Conservation (phyloP, 2,113 vertebrate genomes). For the Lepus timidus region DNA sequence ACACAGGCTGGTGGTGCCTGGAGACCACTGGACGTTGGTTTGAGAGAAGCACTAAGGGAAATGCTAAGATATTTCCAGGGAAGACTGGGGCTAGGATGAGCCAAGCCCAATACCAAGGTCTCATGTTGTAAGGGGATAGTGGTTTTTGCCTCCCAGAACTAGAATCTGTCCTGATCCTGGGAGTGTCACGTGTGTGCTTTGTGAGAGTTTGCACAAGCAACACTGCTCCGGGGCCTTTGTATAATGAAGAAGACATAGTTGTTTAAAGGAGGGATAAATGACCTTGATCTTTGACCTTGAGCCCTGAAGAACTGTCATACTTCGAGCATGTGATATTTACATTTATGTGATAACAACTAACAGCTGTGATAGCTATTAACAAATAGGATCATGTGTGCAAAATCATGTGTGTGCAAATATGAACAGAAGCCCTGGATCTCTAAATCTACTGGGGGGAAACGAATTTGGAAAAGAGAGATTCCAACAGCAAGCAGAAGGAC, state of each 20-base stretch:
- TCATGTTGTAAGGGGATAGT: neutral
- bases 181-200: fast-evolving
- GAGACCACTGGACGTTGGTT: neutral
- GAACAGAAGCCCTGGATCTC: neutral
- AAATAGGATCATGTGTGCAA: neutral
- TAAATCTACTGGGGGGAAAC: neutral
- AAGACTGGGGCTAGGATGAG: neutral
- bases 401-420: neutral
- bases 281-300: constrained; percentile 8
- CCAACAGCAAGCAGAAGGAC: neutral
- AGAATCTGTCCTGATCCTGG: neutral
- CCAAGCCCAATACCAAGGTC: neutral
- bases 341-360: neutral
- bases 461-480: constrained; percentile 29
- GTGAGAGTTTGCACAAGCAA: neutral
- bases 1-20: neutral
- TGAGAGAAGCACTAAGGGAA: neutral
- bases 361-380: neutral
- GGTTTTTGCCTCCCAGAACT: neutral
- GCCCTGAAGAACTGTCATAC: neutral
- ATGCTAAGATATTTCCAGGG: neutral
- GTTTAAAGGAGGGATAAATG: neutral
- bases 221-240: neutral
- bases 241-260: constrained; percentile 21
- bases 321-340: constrained; percentile 36